Evolutionary conservation across 2,797 vertebrate genomes (phyloP), one percentile per base, ranked within the genome.

Genomic region (Poliocrania exsul): DNA sequence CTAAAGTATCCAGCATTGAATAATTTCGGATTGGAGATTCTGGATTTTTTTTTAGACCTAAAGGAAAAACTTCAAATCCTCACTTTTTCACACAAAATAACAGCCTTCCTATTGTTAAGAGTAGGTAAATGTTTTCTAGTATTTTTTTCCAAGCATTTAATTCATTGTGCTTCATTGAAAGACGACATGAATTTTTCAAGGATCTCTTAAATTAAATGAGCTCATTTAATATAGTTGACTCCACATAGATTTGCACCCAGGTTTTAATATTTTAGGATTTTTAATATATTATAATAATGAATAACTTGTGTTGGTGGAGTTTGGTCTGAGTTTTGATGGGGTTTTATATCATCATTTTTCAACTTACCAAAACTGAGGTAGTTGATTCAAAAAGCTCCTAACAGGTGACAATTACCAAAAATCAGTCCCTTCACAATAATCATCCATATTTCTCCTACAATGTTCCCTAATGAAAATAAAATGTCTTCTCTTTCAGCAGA

Each of bases 391-490:
- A 81, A 81, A 35, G 1, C 6, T 81, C 14, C 17, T 49, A 20
- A 44, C 5, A 62, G 7, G 14, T 40, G 51, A n/a, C 20, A 62
- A 29, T 37, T 47, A 49, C 16, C 6, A 50, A 21, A 44, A 72
- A 53, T 40, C 20, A 58, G 2, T 1, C 7, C 2, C 4, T 53
- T 37, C 20, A 33, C 51, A 72, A 49, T 74, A 67, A 29, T 37
- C 0, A 3, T 29, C 4, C 0, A 0, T 47, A 75, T 60, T 67
- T 79, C 24, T 62, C 9, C 6, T 47, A 28, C 11, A 47, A 2
- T 19, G 13, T 56, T 72, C 5, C 10, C 7, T 6, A 16, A 1
- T 17, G 15, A 74, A 81, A 54, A 7, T 21, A 73, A 87, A 87
- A 70, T 53, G 16, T 21, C 13, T 67, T 61, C 28, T 13, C 15